A percentile compares a stretch with the other conserved stretches of the same genome.
phyloP scores from a whole-genome alignment of 2,888 invertebrate species.

The Callyntrura sp. region DNA sequence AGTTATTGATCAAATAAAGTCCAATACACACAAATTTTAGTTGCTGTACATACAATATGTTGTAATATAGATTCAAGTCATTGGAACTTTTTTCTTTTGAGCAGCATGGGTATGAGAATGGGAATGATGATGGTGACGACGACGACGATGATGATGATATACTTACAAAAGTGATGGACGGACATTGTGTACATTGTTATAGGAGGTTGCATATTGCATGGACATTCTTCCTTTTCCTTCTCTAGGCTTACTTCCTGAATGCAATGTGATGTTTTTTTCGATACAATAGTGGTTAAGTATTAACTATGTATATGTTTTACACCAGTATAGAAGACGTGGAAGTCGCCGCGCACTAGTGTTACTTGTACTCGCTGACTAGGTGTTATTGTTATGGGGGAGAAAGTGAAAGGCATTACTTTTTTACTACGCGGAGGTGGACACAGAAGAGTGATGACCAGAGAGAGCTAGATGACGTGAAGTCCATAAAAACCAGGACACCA shows the following conservation, averaged over 20 bases:
- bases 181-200: slow-evolving; percentile 33
- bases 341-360: background rate
- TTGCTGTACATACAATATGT: slow-evolving; percentile 10
- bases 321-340: no score
- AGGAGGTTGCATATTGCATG: slow-evolving; percentile 43
- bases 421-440: slow-evolving; percentile 43
- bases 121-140: background rate
- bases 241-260: slow-evolving; percentile 53
- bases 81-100: slow-evolving; percentile 12
- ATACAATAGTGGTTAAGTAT: slow-evolving; percentile 28
- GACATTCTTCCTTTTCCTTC: slow-evolving; percentile 46
- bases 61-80: slow-evolving; percentile 13
- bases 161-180: slow-evolving; percentile 8
- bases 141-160: slow-evolving; percentile 12
- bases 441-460: slow-evolving; percentile 58
- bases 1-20: slow-evolving; percentile 78
- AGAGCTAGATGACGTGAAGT: slow-evolving; percentile 43
- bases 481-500: slow-evolving; percentile 44
- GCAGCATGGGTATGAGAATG: background rate
- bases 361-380: slow-evolving; percentile 9
- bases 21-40: slow-evolving; percentile 69
- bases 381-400: slow-evolving; percentile 34
- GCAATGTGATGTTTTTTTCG: slow-evolving; percentile 51
- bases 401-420: slow-evolving; percentile 52
- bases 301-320: no score